Conservation (phyloP, 2,888 invertebrate genomes). For the Aromia moschata region DNA sequence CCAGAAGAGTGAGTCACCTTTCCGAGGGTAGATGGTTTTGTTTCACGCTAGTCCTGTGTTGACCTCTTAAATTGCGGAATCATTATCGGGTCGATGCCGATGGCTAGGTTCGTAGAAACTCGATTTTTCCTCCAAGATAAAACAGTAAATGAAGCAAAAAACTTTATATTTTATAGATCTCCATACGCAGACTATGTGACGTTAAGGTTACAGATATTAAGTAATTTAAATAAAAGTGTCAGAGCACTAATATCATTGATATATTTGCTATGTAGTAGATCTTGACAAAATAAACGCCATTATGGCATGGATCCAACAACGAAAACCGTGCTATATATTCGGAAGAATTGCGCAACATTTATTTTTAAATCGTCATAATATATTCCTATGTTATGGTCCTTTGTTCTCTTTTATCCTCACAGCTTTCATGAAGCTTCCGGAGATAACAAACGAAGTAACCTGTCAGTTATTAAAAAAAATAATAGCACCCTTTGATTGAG, state of each 20-base stretch:
- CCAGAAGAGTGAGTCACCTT: slow-evolving; percentile 11
- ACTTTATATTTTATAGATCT: too few relatives aligned
- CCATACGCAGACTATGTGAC: neutral
- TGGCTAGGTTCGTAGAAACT: neutral
- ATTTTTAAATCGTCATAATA: slow-evolving; percentile 29
- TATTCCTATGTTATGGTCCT: slow-evolving; percentile 21
- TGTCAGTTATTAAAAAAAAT: too few relatives aligned
- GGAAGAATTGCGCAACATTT: slow-evolving; percentile 31
- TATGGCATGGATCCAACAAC: slow-evolving; percentile 31
- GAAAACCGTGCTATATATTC: slow-evolving; percentile 30
- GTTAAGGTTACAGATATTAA: too few relatives aligned
- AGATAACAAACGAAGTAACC: too few relatives aligned
- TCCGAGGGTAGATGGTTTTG: slow-evolving; percentile 18
- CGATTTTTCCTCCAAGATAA: neutral
- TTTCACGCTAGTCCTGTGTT: slow-evolving; percentile 13
- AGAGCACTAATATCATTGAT: slow-evolving; percentile 15
- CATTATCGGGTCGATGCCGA: slow-evolving; percentile 8
- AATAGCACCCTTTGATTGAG: too few relatives aligned
- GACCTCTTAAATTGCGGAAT: slow-evolving; percentile 17
- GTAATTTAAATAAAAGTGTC: slow-evolving; percentile 7
- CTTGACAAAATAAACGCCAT: slow-evolving; percentile 27
- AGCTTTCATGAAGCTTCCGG: too few relatives aligned
- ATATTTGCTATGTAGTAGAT: slow-evolving; percentile 13
- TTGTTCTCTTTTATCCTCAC: slow-evolving; percentile 3
- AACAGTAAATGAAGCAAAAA: neutral